Conservation (phyloP, 1,140 invertebrate species). For the Mercenaria mercenaria region DNA sequence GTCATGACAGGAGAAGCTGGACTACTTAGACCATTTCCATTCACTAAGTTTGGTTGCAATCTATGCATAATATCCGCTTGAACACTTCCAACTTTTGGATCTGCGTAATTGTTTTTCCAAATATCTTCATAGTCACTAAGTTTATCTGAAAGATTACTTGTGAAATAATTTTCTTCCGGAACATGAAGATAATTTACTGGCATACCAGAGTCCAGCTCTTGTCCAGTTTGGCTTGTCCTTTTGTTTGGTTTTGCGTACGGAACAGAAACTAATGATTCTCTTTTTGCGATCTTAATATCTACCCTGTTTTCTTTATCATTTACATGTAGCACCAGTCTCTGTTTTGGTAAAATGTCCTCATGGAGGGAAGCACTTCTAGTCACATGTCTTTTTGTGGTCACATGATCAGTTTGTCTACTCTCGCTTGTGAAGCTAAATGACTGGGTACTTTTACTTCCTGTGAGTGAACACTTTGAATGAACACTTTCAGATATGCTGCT, state of each 20-base stretch:
- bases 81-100: slow-evolving; percentile 64
- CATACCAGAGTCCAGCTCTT: background rate
- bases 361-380: slow-evolving; percentile 23
- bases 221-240: slow-evolving; percentile 85
- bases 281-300: slow-evolving; percentile 19
- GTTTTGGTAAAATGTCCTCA: background rate
- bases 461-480: slow-evolving; percentile 48
- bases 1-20: slow-evolving; percentile 4
- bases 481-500: slow-evolving; percentile 49
- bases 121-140: slow-evolving; percentile 98
- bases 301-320: slow-evolving; percentile 60
- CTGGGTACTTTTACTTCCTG: slow-evolving; percentile 31
- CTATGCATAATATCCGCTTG: slow-evolving; percentile 54
- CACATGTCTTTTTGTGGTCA: slow-evolving; percentile 48
- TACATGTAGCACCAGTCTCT: slow-evolving; percentile 50
- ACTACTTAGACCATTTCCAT: slow-evolving; percentile 39
- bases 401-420: slow-evolving; percentile 4
- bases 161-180: slow-evolving; percentile 89
- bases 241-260: slow-evolving; percentile 63
- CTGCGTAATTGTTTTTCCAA: slow-evolving; percentile 88
- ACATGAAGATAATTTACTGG: slow-evolving; percentile 77
- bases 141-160: slow-evolving; percentile 95
- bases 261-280: slow-evolving; percentile 50
- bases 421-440: slow-evolving; percentile 40
- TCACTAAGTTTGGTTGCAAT: slow-evolving; percentile 49